Percentiles rank a stretch among this genome's conserved stretches.
Conservation (phyloP, 2,113 vertebrate species). For the Lophura nycthemera region DNA sequence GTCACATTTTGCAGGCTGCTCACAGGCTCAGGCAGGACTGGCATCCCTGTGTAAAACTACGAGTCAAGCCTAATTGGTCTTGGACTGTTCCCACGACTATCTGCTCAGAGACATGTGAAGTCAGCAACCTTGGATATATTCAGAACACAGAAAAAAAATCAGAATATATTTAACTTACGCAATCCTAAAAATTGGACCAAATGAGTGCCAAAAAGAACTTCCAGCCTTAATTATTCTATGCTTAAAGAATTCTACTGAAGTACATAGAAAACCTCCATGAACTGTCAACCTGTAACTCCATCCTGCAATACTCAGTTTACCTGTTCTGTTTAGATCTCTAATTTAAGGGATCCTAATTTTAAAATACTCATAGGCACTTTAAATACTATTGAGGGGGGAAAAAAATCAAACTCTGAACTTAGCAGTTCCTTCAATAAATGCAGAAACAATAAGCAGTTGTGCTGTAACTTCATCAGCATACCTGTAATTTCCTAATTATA, state of each 20-base stretch:
- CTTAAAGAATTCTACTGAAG: background rate
- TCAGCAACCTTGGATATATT: background rate
- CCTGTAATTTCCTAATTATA: background rate
- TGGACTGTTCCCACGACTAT: background rate
- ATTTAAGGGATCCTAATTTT: background rate
- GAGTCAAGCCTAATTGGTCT: rapidly evolving
- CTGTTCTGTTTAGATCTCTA: background rate
- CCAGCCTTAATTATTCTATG: background rate
- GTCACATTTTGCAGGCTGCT: background rate
- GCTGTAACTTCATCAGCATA: background rate
- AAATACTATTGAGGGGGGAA: background rate
- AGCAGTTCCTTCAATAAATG: background rate
- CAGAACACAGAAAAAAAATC: background rate
- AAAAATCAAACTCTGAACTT: background rate
- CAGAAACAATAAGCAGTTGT: background rate
- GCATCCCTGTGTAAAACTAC: background rate
- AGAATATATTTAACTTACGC: background rate
- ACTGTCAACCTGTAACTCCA: background rate
- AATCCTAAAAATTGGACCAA: background rate
- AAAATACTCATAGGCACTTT: background rate
- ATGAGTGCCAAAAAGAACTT: background rate
- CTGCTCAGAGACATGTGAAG: background rate
- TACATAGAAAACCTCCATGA: background rate
- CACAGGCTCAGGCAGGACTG: background rate
- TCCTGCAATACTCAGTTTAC: background rate